phyloP scores from a whole-genome alignment of 2,113 vertebrate species.

The Leptosomus discolor region DNA sequence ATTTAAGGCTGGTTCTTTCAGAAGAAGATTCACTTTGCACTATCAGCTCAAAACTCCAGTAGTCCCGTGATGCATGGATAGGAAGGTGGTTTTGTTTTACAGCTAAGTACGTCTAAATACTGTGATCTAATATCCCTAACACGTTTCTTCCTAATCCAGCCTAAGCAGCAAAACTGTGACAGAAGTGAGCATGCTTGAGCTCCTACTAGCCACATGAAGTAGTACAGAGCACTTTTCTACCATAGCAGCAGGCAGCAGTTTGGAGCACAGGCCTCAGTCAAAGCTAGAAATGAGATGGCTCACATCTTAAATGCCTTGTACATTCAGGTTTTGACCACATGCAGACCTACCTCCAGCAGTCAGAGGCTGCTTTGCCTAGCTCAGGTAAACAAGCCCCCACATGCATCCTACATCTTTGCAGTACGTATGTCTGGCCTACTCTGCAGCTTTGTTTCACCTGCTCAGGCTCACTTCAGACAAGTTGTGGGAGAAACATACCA shows the following conservation, averaged over 20 bases:
- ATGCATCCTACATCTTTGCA: not conserved
- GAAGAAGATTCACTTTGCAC: not conserved
- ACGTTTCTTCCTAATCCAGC: not conserved
- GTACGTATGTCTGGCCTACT: not conserved
- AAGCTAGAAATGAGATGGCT: not conserved
- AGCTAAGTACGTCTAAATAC: not conserved
- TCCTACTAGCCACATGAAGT: not conserved
- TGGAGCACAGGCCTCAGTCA: not conserved
- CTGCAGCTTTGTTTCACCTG: not conserved
- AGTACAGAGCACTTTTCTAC: not conserved
- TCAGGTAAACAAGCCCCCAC: not conserved
- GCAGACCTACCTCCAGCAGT: not conserved
- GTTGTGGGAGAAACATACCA: not conserved
- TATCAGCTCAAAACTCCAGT: not conserved
- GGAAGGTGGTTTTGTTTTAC: not conserved
- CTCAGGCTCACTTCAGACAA: not conserved
- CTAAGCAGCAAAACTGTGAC: not conserved
- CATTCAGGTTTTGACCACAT: not conserved
- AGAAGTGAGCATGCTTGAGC: not conserved
- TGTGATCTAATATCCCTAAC: not conserved
- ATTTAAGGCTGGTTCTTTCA: not conserved
- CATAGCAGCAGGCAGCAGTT: not conserved
- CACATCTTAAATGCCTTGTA: not conserved
- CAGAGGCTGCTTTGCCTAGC: not conserved
- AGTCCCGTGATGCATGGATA: not conserved